Evolutionary conservation across 2,888 invertebrate species (phyloP), one percentile per base, ranked within the genome.

Genomic region (Bembecia ichneumoniformis): DNA sequence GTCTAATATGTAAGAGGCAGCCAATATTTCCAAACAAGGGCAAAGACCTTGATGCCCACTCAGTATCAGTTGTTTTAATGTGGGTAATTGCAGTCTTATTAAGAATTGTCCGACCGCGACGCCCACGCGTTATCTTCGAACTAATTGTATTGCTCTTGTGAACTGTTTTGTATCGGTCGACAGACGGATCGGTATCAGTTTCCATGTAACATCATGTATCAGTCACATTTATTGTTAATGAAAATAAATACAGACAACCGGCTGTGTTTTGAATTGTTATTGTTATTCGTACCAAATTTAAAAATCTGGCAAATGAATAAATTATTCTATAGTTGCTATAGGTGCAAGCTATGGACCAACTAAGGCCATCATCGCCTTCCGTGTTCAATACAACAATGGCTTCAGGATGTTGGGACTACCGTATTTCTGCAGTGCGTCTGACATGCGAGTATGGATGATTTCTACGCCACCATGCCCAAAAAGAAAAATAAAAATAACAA

Each of bases 31-130:
- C 79, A 68, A 75, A 84, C 68, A 83, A 64, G 82, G 84, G 51
- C 57, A 56, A 61, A 60, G 66, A 62, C 86, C 86, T 84, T 81
- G 83, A 62, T 62, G 66, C 82, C 82, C 80, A 83, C 83, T 71
- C 74, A 58, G 68, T 78, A 79, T 82, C 73, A 77, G 75, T 68
- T 71, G 72, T 78, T 76, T 82, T 80, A 81, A 82, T 78, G 73
- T 70, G 65, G 73, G 77, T 82, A 84, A 84, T 86, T 84, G 84
- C 64, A 71, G 66, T 65, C 71, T 71, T 77, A 82, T 80, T 83
- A 78, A 77, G 80, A 78, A 68, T 66, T 68, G 73, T 62, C 64
- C 59, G 71, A 61, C 69, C 60, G 57, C 55, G 58, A 58, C 72
- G 59, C 83, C 84, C 72, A 83, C 83, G 73, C 46, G 55, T 49